Base-by-base conservation (phyloP, 2,888 invertebrate species). In the Noctua comes region DNA sequence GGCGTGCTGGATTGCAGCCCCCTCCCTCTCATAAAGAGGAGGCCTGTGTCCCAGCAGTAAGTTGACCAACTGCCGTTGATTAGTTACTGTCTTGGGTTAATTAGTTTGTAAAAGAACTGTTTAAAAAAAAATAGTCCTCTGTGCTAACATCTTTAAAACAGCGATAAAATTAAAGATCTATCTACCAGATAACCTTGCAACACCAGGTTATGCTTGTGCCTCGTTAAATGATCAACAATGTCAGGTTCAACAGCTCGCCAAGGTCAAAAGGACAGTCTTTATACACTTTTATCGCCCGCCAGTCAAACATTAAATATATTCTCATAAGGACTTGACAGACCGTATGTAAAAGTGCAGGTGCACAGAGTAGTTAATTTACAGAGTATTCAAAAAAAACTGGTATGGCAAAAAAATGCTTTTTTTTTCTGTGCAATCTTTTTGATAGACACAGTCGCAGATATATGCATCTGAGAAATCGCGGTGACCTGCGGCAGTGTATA, bases 221-320 rank as follows among this genome's bases (percentile, higher is more conserved):
- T 71, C 31, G 10, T 64, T 62, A 40, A 62, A 65, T n/a, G 27
- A 68, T 62, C 72, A 75, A 82, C 70, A 86, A 57, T 70, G 62
- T 75, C 43, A 79, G 71, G 88, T 89, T 91, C 87, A 90, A 88
- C 84, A 91, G 87, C 89, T 89, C 71, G 13, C 48, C 84, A 88
- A 89, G 89, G 90, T 88, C 87, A 76, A 76, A 70, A 84, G 88
- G 88, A 89, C 89, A 87, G 78, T 83, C 87, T 90, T 92, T 93
- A 91, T 90, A 91, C 87, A 88, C 76, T 88, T 90, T 90, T 91
- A 90, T 89, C 86, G 88, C 79, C 82, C 85, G 54, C 88, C 79
- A 89, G 84, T 88, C 87, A 84, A 87, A 90, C 89, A 92, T 83
- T 83, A 90, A 91, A 91, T 90, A 83, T 85, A 87, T 88, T 88